Evolutionary conservation across 2,888 invertebrate species (phyloP), one percentile per base, ranked within the genome.

Genomic region (Hartigia nigra): DNA sequence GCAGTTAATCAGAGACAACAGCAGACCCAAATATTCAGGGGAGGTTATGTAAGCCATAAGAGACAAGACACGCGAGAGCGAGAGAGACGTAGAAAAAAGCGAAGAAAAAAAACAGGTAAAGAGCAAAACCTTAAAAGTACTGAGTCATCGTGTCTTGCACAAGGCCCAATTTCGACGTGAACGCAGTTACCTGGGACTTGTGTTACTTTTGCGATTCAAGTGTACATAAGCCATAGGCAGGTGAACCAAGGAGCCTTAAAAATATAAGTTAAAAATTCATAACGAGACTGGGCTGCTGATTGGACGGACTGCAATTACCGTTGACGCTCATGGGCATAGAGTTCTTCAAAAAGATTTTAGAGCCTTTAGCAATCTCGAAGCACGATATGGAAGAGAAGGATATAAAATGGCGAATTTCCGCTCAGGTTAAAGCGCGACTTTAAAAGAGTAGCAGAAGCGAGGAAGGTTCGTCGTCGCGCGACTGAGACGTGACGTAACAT

Each of bases 401-500:
- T 32, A 70, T 31, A 77, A 35, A 72, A 36, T 77, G 31, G 32
- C 32, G 74, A 69, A 74, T 74, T 55, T 34, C 14, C 31, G 69
- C 9, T 74, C 12, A 77, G 39, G 77, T 77, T 77, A 34, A 77
- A 39, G 55, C 77, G 34, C 74, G 72, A 77, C 72, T 77, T 74
- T 69, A 74, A 77, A 55, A 74, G 74, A 77, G 72, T 70, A 72
- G 74, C 39, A n/a, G 34, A 32, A 1, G 35, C 70, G 69, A 39
- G 69, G 76, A 12, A 35, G 55, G 72, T 69, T 76, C 72, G 32
- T 72, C 31, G 72, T 34, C 31, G 75, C 23, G 31, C 75, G 74
- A 74, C 70, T 36, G 39, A 72, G 31, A 76, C 84, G 85, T 90
- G 90, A 91, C 88, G 90, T 87, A 90, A 90, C 86, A 89, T 90